These are phyloP conservation scores for Sanderia malayensis DNA, from an alignment of 30 jellyfish, hydroid and myxozoan genomes.

Conservation along the genomic window DNA sequence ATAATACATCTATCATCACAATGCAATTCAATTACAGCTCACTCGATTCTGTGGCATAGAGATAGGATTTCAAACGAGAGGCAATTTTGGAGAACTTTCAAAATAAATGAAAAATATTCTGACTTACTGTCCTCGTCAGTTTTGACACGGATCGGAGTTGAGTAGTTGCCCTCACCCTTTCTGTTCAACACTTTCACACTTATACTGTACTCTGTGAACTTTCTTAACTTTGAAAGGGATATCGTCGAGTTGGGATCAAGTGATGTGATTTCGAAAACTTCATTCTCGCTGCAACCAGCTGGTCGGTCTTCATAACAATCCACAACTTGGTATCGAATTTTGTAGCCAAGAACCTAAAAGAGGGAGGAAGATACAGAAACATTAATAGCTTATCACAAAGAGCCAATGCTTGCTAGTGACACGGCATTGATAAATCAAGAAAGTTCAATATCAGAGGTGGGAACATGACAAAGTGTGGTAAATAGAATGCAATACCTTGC, in stretches of 20 bases:
- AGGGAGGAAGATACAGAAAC: no score
- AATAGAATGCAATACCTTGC: constrained; percentile 51
- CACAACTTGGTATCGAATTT: constrained; percentile 32
- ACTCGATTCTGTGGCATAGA: no score
- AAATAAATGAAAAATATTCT: not conserved
- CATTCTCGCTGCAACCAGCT: constrained; percentile 38
- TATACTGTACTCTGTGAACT: constrained; percentile 30
- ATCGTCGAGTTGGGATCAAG: constrained; percentile 6
- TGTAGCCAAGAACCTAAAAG: constrained; percentile 40
- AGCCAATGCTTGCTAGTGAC: no score
- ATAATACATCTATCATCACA: no score
- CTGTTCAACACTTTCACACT: constrained; percentile 45
- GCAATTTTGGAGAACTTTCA: no score
- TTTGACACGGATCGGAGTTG: constrained; percentile 12
- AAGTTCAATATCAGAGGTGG: no score
- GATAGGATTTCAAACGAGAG: no score
- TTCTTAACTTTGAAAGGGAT: constrained; percentile 14
- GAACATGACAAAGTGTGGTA: no score
- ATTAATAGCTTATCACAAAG: no score
- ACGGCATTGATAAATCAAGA: no score
- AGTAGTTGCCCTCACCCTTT: constrained; percentile 42
- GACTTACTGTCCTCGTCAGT: constrained; percentile 61
- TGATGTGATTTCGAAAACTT: constrained; percentile 37
- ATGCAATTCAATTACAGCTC: no score
- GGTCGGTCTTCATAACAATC: constrained; percentile 57